Percentiles rank a stretch among this genome's conserved stretches.
Evolutionary conservation across 2,113 vertebrate species (phyloP).

Genomic region (Anhinga rufa): DNA sequence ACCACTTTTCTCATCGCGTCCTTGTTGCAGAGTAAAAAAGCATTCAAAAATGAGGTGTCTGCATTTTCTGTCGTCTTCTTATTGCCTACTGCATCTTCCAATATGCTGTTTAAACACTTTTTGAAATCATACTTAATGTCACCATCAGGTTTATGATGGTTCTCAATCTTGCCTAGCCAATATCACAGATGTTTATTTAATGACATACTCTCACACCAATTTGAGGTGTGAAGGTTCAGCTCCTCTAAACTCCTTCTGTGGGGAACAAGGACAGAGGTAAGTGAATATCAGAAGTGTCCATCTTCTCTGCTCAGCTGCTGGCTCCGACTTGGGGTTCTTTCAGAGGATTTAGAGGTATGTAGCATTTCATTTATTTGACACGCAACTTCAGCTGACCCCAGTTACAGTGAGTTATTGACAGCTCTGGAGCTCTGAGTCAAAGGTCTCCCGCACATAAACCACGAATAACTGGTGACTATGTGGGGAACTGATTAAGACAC

Average conservation of each 20-base stretch:
- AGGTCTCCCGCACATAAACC: neutral
- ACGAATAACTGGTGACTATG: neutral
- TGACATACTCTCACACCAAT: neutral
- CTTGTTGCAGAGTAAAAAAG: neutral
- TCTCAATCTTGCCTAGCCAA: neutral
- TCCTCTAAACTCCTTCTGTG: neutral
- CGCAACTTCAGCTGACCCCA: neutral
- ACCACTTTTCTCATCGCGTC: neutral
- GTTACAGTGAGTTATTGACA: neutral
- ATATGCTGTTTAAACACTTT: neutral
- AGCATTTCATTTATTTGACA: neutral
- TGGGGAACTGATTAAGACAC: neutral
- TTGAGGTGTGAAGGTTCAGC: neutral
- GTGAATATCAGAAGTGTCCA: neutral
- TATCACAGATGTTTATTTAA: neutral
- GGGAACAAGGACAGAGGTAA: neutral
- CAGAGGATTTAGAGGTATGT: neutral
- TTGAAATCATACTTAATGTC: neutral
- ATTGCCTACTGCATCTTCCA: neutral
- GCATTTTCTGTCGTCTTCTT: neutral
- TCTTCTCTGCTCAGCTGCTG: neutral
- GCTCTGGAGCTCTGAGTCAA: neutral
- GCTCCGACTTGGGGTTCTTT: accelerated
- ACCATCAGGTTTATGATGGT: neutral
- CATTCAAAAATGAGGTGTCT: neutral